These are phyloP conservation scores for Phasianus colchicus DNA, from an alignment of 2,113 vertebrate genomes.

Conservation along the genomic window DNA sequence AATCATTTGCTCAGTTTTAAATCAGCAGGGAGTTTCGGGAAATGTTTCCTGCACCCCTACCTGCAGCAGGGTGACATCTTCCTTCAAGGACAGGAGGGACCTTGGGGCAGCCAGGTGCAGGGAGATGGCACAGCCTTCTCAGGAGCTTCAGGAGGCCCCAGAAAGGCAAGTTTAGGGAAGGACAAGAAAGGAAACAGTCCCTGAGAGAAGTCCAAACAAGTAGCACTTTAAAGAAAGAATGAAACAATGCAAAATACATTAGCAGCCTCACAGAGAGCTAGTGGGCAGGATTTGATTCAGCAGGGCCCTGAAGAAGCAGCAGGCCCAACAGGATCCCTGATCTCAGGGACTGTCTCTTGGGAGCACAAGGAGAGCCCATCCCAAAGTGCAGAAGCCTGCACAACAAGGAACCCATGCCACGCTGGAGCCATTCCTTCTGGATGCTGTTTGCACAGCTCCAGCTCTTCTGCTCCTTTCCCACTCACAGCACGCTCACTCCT, in stretches of 20 bases:
- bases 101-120: neutral
- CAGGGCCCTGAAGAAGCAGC: neutral
- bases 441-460: neutral
- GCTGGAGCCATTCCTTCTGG: neutral
- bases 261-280: neutral
- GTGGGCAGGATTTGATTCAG: neutral
- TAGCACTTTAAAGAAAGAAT: neutral
- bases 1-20: neutral
- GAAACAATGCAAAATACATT: neutral
- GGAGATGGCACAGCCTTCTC: neutral
- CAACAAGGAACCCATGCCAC: neutral
- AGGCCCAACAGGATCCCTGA: neutral
- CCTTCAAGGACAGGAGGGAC: accelerated
- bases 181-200: neutral
- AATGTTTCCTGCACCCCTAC: neutral
- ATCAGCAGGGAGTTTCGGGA: neutral
- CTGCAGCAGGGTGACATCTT: neutral
- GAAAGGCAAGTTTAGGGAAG: neutral
- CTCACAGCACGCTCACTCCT: neutral
- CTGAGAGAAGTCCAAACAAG: neutral
- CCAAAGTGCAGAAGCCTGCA: neutral
- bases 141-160: neutral
- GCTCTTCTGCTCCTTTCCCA: neutral
- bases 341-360: neutral
- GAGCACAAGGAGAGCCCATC: neutral